phyloP scores from a whole-genome alignment of 2,113 vertebrate species.

The Calypte anna region DNA sequence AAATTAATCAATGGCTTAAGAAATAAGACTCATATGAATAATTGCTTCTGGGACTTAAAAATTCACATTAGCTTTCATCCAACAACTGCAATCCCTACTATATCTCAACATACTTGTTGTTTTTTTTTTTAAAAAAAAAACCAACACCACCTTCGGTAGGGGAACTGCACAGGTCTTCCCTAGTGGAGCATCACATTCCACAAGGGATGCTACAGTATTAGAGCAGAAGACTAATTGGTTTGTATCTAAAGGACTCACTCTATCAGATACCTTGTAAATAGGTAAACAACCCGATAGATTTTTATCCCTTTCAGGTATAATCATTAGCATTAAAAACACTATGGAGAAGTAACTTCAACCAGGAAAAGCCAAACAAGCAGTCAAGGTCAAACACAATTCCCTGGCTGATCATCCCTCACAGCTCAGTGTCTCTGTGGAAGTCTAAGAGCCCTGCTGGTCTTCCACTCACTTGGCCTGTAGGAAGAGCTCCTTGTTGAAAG shows the following conservation, averaged over 20 bases:
- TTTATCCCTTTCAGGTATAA: not conserved
- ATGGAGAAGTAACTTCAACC: not conserved
- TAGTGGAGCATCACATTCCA: not conserved
- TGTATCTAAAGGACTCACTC: not conserved
- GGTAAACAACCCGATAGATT: not conserved
- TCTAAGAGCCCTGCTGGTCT: not conserved
- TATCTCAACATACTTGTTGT: not conserved
- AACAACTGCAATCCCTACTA: not conserved
- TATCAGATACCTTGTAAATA: not conserved
- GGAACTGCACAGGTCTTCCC: not conserved
- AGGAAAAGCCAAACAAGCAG: not conserved
- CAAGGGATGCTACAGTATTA: not conserved
- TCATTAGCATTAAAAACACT: not conserved
- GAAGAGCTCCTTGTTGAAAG: constrained; percentile 99
- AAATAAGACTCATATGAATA: not conserved
- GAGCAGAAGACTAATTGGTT: not conserved
- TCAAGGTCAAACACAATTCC: not conserved
- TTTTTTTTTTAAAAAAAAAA: not conserved
- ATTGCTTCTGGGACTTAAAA: not conserved
- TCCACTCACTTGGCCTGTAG: constrained; percentile 96
- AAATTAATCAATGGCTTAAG: not conserved
- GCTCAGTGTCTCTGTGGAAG: not conserved
- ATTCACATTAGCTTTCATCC: not conserved
- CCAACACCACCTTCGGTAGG: rapidly evolving
- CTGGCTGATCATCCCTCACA: not conserved